Evolutionary conservation across 53 echinoderm and acorn worm genomes (phyloP).

Genomic region (Zoroaster sp.): DNA sequence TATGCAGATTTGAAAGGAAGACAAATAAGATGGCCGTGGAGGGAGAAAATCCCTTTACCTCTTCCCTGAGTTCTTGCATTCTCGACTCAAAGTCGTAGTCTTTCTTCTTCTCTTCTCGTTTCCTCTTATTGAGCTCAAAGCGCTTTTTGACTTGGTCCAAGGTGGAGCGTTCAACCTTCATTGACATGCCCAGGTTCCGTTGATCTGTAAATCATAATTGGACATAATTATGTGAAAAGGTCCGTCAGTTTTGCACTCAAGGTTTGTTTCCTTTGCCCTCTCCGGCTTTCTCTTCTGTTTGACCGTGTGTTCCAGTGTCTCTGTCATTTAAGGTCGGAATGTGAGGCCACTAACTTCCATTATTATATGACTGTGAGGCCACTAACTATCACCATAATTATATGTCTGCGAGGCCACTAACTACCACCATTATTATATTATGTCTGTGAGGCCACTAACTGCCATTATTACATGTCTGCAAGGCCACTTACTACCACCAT

Average conservation of each 20-base stretch:
- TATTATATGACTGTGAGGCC: too few relatives aligned
- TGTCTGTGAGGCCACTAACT: too few relatives aligned
- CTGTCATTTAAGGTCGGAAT: too few relatives aligned
- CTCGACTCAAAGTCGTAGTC: conserved; percentile 98
- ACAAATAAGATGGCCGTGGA: too few relatives aligned
- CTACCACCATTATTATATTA: too few relatives aligned
- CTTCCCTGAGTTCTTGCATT: conserved; percentile 94
- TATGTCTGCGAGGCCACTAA: too few relatives aligned
- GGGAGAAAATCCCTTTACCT: conserved; percentile 58
- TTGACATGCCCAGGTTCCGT: conserved; percentile 98
- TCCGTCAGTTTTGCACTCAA: background rate
- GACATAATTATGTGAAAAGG: background rate
- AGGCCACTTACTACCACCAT: too few relatives aligned
- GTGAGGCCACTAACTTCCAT: too few relatives aligned
- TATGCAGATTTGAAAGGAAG: too few relatives aligned
- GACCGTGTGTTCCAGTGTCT: background rate
- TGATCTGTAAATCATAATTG: conserved; percentile 68
- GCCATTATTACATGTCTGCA: too few relatives aligned
- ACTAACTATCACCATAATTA: too few relatives aligned
- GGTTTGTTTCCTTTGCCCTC: background rate
- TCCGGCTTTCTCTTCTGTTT: background rate
- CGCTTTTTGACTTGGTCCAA: conserved; percentile 97
- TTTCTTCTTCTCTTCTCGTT: conserved; percentile 93
- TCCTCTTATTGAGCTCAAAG: conserved; percentile 96
- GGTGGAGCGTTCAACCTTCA: conserved; percentile 95